Evolutionary conservation across 2,888 invertebrate genomes (phyloP), one percentile per base, ranked within the genome.

Genomic region (Amphipyra berbera): DNA sequence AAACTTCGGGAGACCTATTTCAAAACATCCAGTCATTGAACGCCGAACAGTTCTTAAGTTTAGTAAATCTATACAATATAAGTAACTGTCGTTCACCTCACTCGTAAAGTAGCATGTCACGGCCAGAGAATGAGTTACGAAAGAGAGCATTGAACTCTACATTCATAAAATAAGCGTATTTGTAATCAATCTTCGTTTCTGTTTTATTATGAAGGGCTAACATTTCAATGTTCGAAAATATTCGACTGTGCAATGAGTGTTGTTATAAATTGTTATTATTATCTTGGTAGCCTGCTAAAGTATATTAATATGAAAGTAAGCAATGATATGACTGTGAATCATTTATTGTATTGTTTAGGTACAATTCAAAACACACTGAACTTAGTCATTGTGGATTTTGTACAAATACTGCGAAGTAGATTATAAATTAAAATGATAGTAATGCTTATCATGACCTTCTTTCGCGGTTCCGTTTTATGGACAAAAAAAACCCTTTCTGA

Each of bases 111-210:
- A 44, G 40, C 14, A 37, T 21, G 37, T 45, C 68, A 72, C 56
- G 56, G 67, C 42, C 66, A 30, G 4, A 15, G 37, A 50, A 64
- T 67, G 37, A 37, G 48, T 67, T 71, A 30, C 12, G 65, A 37
- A 64, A 71, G 44, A 53, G 48, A 71, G 6, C 14, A 12, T 71
- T 71, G 40, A 64, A 63, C 71, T 48, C 64, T 9, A 40, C 64
- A 63, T 63, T 53, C 21, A 62, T 27, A 48, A 15, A 41, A 30
- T 21, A 30, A 7, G 52, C 6, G 15, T 37, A 10, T 37, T 21
- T 21, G 21, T 21, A 21, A 21, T 21, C 21, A 21, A 21, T 1
- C 3, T 21, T 21, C 21, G 21, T 21, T 21, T 21, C 21, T 21
- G 21, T 21, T 21, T 21, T 21, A 21, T 2, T 21, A 21, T 2